Base-by-base conservation (phyloP, 2,888 invertebrate species). In the Cephus rjabovi region DNA sequence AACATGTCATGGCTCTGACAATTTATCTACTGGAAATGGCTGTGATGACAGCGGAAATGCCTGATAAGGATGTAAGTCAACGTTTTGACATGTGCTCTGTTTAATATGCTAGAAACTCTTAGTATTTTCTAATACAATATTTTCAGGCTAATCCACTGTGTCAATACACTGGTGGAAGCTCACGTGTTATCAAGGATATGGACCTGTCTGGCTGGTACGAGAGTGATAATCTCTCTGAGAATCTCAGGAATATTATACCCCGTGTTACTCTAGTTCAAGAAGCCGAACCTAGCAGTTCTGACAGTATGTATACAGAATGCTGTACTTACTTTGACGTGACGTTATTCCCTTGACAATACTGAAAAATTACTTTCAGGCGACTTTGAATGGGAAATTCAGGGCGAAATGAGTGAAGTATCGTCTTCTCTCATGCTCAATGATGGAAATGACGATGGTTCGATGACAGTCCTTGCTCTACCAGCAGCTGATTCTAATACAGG, bases 11-110 rank as follows among this genome's bases (percentile, higher is more conserved):
- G 86, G 97, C 98, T 77, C 93, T 98, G 79, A 95, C 96, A 75
- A 93, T 98, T 30, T 98, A 97, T 91, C 94, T 99, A 79, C 93
- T 99, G 81, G 97, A 97, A 91, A 95, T 97, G 91, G 96, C 97
- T 40, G 94, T 97, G 11, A 93, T 93, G 78, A 92, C 92, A 77
- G 91, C 92, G 12, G 91, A 92, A 84, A 84, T 90, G 77, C 89
- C 90, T 33, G 91, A 92, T 76, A 90, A 92, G 88, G 90, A 92
- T 80, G 92, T 92, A 86, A 89, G 87, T 81, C 23, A 56, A 56
- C 9, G 1, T 1, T 56, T 56, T 9, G 23, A 23, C 15, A 56
- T 56, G 56, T 9, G 23, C 56, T 56, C 56, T 56, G 56, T 56
- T 56, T 23, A 23, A 23, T 31, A 12, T 75, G 74, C 37, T 30